phyloP scores from a whole-genome alignment of 2,888 invertebrate genomes.

The Belgica antarctica region DNA sequence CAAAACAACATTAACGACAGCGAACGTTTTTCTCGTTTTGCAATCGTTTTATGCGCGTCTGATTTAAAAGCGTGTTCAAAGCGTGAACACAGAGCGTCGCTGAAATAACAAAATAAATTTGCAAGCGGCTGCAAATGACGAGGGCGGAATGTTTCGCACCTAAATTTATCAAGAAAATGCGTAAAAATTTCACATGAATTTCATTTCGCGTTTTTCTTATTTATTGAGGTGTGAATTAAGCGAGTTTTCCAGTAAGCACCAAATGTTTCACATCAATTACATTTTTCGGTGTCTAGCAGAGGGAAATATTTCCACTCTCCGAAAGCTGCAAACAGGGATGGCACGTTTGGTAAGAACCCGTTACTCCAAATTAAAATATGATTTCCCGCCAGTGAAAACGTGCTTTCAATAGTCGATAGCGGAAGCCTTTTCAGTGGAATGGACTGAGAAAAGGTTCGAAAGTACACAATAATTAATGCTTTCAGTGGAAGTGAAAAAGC shows the following conservation, averaged over 20 bases:
- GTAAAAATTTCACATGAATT: background rate
- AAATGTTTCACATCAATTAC: conserved; percentile 28
- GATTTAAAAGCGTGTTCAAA: too few species aligned
- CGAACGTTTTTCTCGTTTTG: background rate
- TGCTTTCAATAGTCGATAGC: background rate
- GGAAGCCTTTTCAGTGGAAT: too few species aligned
- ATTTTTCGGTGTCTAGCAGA: background rate
- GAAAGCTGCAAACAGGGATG: background rate
- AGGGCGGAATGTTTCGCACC: background rate
- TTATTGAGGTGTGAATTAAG: conserved; percentile 22
- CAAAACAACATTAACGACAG: too few species aligned
- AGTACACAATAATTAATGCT: background rate
- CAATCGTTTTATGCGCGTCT: conserved; percentile 8
- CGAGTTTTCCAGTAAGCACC: background rate
- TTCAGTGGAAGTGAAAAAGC: background rate
- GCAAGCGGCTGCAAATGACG: background rate
- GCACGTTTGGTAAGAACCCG: conserved; percentile 14
- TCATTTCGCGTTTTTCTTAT: conserved; percentile 2
- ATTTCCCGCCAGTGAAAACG: conserved; percentile 31
- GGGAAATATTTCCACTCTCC: background rate
- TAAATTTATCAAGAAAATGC: background rate
- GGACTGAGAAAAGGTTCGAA: background rate
- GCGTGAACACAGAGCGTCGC: too few species aligned
- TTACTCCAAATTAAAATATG: conserved; percentile 37
- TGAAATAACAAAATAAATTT: background rate